Evolutionary conservation across 2,888 invertebrate genomes (phyloP), one percentile per base, ranked within the genome.

Genomic region (Xestoiulus laeticollis): DNA sequence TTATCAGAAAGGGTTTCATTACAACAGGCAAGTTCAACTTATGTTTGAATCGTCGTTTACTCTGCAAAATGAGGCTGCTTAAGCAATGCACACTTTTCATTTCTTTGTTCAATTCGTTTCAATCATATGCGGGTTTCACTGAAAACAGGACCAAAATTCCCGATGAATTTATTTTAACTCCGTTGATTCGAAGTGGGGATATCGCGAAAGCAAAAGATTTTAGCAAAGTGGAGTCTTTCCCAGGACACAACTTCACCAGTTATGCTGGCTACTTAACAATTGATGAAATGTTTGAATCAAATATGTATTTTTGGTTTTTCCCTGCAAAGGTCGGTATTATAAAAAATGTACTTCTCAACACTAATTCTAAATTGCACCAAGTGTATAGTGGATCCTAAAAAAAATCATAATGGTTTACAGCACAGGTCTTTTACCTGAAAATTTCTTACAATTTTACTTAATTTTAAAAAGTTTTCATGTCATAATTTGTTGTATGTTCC

Each of bases 121-220:
- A 22, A 59, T 22, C n/a, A 0, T 59, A 3, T 22, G n/a, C 8
- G 1, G n/a, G 59, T 8, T 22, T 59, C 4, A 3, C 59, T 59
- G 59, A 22, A 8, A n/a, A 59, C 22, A 4, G 22, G 22, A 10
- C 5, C 0, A 22, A 59, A 22, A 59, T 59, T 59, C 8, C 22
- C 4, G 8, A 19, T 22, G 59, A n/a, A 8, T 59, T 84, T 30
- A 30, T 32, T 6, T 38, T 84, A 38, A 84, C 33, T 38, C 32
- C 84, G n/a, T n/a, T n/a, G 19, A 84, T 84, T n/a, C 2, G n/a
- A 38, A 19, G 19, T n/a, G 84, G 84, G 1, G 32, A 84, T n/a
- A 8, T 84, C 32, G 84, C 84, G n/a, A 33, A 84, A 84, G 84
- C 84, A 26, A 84, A 84, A 84, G 16, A 8, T 38, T 84, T 84